Conservation (phyloP, 2,888 invertebrate species). For the Ramazzottius varieornatus region DNA sequence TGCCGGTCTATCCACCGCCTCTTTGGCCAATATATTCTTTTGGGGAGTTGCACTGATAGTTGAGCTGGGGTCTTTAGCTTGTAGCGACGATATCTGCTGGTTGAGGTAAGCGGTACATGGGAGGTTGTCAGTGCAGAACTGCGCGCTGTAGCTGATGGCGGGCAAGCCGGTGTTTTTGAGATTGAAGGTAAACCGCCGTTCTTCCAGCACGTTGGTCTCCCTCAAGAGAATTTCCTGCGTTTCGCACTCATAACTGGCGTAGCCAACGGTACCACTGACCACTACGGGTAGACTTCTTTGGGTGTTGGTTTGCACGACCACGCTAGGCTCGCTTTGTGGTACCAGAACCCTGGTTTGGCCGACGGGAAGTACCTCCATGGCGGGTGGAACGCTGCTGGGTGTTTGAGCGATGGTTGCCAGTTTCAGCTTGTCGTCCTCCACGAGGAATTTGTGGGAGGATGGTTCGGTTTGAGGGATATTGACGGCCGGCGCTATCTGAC, state of each 20-base stretch:
- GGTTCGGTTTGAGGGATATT: background rate
- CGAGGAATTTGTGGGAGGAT: background rate
- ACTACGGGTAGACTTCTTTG: background rate
- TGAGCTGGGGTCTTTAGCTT: background rate
- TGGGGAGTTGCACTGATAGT: no score
- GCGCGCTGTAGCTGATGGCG: background rate
- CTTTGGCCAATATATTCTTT: background rate
- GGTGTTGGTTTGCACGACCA: background rate
- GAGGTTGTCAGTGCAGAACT: background rate
- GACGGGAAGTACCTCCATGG: background rate
- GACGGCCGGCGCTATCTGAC: background rate
- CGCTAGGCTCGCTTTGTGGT: background rate
- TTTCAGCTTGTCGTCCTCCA: background rate
- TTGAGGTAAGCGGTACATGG: background rate
- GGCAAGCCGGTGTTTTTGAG: background rate
- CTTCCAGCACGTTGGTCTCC: background rate
- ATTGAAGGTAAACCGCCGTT: background rate
- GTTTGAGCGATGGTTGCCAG: background rate
- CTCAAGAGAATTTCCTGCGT: background rate
- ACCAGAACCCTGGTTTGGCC: background rate
- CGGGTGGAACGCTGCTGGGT: background rate
- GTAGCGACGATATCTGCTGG: background rate
- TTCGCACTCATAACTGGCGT: background rate
- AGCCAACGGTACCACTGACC: background rate
- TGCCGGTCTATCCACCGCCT: background rate